These are phyloP conservation scores for Ceyx cyanopectus DNA, from an alignment of 2,113 vertebrate species.

Conservation along the genomic window DNA sequence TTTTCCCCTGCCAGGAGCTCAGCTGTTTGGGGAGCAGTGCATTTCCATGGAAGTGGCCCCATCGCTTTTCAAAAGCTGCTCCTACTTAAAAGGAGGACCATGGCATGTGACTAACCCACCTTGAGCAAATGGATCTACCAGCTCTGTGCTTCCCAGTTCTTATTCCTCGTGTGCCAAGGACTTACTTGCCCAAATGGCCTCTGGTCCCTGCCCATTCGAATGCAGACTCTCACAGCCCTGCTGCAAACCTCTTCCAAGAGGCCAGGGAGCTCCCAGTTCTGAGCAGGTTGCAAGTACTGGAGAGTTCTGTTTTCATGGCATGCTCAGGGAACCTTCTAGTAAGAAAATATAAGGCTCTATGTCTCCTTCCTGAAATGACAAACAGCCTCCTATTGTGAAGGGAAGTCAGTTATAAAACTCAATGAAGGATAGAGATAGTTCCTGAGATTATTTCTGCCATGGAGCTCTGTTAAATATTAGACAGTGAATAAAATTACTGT, in stretches of 20 bases:
- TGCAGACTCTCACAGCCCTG: neutral
- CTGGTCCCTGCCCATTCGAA: neutral
- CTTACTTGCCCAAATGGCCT: neutral
- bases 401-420: neutral
- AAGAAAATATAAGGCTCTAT: neutral
- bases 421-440: neutral
- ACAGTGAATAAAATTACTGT: neutral
- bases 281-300: neutral
- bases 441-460: neutral
- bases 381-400: neutral
- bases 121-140: neutral
- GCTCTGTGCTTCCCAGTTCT: neutral
- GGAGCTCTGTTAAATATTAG: neutral
- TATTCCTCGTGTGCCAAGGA: rapidly evolving
- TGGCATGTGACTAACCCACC: rapidly evolving
- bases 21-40: neutral
- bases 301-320: neutral
- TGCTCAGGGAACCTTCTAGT: neutral
- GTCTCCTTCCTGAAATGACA: neutral
- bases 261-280: rapidly evolving
- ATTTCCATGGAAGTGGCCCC: neutral
- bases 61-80: neutral
- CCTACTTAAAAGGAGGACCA: neutral
- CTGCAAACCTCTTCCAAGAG: neutral
- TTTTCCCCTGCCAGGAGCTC: neutral